Conservation (phyloP, 2,113 vertebrate genomes). For the Verasper variegatus region DNA sequence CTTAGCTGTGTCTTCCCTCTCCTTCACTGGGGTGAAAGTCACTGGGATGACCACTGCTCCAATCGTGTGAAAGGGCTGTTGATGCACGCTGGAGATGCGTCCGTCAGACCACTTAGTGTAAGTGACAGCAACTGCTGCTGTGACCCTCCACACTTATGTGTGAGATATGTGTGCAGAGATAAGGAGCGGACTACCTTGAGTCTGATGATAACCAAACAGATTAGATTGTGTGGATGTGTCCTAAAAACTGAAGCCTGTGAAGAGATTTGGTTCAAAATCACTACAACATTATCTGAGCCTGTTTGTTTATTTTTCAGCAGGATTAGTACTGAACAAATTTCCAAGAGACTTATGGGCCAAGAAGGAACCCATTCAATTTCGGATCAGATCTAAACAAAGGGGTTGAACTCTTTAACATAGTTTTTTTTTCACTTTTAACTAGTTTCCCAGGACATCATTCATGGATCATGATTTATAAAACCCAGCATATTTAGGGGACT, state of each 20-base stretch:
- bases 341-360: no score
- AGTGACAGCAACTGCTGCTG: conserved; percentile 31
- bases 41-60: conserved; percentile 20
- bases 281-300: not conserved
- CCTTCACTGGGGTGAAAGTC: not conserved
- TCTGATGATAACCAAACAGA: not conserved
- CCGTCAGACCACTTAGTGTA: conserved; percentile 40
- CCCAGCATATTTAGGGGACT: no score
- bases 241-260: not conserved
- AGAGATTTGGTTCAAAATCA: not conserved
- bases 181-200: not conserved
- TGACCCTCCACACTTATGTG: conserved; percentile 34
- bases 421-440: no score
- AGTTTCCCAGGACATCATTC: no score
- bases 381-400: no score
- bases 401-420: no score
- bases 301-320: no score
- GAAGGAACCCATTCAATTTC: no score
- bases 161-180: conserved; percentile 4
- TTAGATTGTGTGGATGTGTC: not conserved
- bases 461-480: no score
- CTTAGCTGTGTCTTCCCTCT: conserved; percentile 6
- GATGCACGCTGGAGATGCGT: not conserved
- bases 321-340: no score
- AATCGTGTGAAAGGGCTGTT: conserved; percentile 6